Evolutionary conservation across 2,113 vertebrate species (phyloP), one percentile per base, ranked within the genome.

Genomic region (Narcine bancroftii): DNA sequence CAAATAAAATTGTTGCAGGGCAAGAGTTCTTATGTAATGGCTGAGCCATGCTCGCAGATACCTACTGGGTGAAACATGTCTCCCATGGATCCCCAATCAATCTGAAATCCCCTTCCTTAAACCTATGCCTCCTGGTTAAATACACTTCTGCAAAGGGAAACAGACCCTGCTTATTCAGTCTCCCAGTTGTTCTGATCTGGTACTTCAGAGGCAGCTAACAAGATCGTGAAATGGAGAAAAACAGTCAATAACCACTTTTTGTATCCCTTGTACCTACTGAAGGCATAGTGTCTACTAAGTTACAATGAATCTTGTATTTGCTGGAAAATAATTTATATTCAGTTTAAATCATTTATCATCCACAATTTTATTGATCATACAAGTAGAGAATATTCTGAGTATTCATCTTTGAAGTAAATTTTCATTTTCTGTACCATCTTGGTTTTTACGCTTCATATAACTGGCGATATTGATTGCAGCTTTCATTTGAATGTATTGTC

Each of bases 261-360:
- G 19, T 6, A 60, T 39, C 56, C n/a, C 81, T 87, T 87, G 15
- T 17, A 56, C 53, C 6, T 24, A 87, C 33, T 87, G 81, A 56
- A 60, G n/a, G 81, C 33, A 7, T 60, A 36, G 13, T 36, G 13
- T 87, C 53, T n/a, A n/a, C 29, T 60, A 60, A 87, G 9, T 19
- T 75, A 39, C 72, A 75, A 75, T 75, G 13, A 39, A 19, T 75
- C 69, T n/a, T n/a, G 69, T 15, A 75, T n/a, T 60, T 56, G 53
- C 33, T 19, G 7, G 81, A 60, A 60, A 17, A 17, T 60, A 21
- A 87, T 87, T 60, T 87, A 60, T 60, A 87, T 87, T 87, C 81
- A 87, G n/a, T 87, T 63, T 60, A 87, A 33, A 60, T 36, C n/a
- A 87, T n/a, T 60, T 87, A 87, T 85, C 17, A 85, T 87, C 81